Evolutionary conservation across 2,113 vertebrate genomes (phyloP), one percentile per base, ranked within the genome.

Genomic region (Fulmarus glacialis): DNA sequence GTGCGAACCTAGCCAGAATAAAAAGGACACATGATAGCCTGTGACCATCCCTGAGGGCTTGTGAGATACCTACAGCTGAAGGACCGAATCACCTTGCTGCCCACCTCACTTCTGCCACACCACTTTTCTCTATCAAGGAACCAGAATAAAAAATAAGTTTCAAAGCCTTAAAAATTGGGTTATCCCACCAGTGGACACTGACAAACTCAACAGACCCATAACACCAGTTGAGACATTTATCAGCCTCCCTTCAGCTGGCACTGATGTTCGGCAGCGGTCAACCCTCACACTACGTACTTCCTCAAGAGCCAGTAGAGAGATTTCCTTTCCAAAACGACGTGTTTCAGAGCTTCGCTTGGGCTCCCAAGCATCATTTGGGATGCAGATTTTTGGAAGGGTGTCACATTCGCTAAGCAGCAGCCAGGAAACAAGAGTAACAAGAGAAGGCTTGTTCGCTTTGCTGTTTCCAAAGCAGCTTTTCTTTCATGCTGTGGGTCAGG

Each of bases 391-490:
- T 90, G 77, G 62, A 87, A 52, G 32, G 55, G 53, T 42, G 43
- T 87, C 56, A 26, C 30, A 67, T 71, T 84, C 1, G 1, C 93
- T 79, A 75, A 27, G 88, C 70, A 87, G 75, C 74, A 75, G 55
- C 53, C 91, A 80, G 68, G 84, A 93, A 95, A 87, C n/a, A 60
- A 56, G 45, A 74, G 43, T 27, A 95, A 88, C 40, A 71, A 87
- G 71, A 86, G 47, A 68, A 75, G 50, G 32, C 36, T 91, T 85
- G 62, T 48, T 87, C 23, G 2, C 30, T 81, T 52, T 55, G 47
- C 71, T 95, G 64, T 85, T 96, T 84, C 89, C 91, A 93, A 90
- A 52, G 73, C 68, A 84, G 70, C n/a, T 82, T 87, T 92, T 89
- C 72, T 75, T 82, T 89, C 75, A 15, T 7, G n/a, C 58, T 32